Conservation (phyloP, 2,113 vertebrate genomes). For the Oxyruncus cristatus region DNA sequence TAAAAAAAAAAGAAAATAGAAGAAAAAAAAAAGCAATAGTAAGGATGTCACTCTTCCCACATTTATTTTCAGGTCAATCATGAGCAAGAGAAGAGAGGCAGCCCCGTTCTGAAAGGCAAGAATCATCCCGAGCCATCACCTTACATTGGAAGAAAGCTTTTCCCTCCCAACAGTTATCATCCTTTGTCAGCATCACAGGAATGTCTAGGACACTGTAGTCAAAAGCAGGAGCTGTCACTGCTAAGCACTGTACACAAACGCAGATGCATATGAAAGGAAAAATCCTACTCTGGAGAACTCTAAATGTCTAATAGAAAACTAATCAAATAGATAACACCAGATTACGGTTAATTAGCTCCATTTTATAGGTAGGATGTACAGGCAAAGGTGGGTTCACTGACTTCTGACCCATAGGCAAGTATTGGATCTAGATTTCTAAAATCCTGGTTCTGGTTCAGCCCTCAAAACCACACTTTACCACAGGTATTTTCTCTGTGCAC, state of each 20-base stretch:
- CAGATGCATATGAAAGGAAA: neutral
- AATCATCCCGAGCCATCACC: neutral
- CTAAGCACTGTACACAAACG: neutral
- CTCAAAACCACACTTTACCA: neutral
- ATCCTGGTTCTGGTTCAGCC: neutral
- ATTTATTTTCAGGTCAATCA: constrained; percentile 54
- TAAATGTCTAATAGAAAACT: neutral
- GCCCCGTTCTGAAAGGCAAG: neutral
- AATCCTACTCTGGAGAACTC: neutral
- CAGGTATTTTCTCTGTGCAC: neutral
- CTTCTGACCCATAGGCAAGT: neutral
- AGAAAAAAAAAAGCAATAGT: neutral
- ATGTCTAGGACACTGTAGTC: neutral
- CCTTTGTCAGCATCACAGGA: neutral
- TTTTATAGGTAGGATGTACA: neutral
- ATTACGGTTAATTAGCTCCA: neutral
- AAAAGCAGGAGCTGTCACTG: neutral
- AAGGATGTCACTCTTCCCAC: constrained; percentile 23
- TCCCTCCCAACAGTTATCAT: neutral
- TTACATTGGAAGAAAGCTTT: neutral
- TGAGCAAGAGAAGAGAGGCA: neutral
- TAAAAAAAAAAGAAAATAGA: neutral
- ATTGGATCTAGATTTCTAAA: neutral
- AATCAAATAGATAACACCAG: neutral
- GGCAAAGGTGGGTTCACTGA: neutral